Conservation (phyloP, 2,113 vertebrate genomes). For the Blennius ocellaris region DNA sequence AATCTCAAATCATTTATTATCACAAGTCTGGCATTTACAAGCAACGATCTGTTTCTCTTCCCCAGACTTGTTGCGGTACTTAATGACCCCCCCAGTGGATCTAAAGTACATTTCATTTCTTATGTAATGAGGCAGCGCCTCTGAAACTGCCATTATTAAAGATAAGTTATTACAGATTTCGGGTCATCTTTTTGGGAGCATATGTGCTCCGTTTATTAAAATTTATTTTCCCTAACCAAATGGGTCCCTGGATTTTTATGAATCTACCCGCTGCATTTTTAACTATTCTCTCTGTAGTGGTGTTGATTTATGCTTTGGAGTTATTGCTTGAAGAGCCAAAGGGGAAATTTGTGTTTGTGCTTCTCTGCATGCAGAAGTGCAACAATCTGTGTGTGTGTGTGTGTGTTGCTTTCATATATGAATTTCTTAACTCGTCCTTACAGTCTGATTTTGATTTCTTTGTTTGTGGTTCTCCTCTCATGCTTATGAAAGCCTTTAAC, state of each 20-base stretch:
- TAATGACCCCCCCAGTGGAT: slow-evolving; percentile 1
- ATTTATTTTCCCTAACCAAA: background rate
- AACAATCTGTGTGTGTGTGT: background rate
- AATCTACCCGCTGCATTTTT: background rate
- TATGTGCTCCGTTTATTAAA: slow-evolving; percentile 7
- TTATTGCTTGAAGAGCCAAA: background rate
- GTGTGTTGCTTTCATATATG: background rate
- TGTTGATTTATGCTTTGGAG: slow-evolving; percentile 4
- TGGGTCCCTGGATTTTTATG: slow-evolving; percentile 3
- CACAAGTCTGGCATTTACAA: background rate
- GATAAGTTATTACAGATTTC: slow-evolving; percentile 10
- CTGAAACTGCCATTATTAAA: slow-evolving; percentile 9
- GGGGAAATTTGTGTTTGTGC: background rate
- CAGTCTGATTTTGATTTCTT: too few relatives aligned
- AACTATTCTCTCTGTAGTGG: background rate
- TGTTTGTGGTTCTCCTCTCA: too few relatives aligned
- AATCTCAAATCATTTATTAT: slow-evolving; percentile 3
- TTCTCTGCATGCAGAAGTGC: background rate
- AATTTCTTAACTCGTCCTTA: too few relatives aligned
- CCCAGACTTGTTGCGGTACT: background rate
- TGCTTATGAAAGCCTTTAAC: too few relatives aligned
- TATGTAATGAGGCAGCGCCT: slow-evolving; percentile 1
- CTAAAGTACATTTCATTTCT: slow-evolving; percentile 1
- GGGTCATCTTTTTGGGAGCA: slow-evolving; percentile 16
- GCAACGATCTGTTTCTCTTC: slow-evolving; percentile 2